A percentile compares a stretch with the other conserved stretches of the same genome.
These are phyloP conservation scores for Nephrotoma appendiculata DNA, from an alignment of 2,888 invertebrate genomes.

Conservation along the genomic window DNA sequence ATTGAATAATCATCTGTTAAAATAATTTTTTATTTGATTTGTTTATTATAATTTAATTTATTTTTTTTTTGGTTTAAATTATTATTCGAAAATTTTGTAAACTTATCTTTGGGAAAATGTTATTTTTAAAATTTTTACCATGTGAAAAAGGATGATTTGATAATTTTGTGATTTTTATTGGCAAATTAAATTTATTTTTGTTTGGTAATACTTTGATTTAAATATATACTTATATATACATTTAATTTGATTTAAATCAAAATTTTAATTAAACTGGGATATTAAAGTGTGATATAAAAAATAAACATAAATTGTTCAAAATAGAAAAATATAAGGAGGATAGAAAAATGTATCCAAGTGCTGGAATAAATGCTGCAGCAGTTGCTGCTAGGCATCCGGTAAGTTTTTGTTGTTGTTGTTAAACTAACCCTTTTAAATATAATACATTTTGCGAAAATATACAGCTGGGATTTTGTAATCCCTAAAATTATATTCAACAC, in stretches of 20 bases:
- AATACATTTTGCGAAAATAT: neutral
- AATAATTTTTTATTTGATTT: neutral
- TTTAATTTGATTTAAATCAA: neutral
- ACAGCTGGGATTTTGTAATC: neutral
- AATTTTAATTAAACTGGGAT: neutral
- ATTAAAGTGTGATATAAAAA: neutral
- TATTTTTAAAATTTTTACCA: neutral
- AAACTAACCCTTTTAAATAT: neutral
- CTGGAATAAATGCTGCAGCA: conserved; percentile 66
- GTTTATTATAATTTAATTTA: neutral
- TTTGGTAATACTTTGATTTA: neutral
- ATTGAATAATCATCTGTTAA: neutral
- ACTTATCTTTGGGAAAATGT: neutral
- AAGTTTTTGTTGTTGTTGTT: conserved; percentile 29
- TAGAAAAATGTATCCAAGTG: conserved; percentile 59
- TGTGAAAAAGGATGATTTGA: neutral
- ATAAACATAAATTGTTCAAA: neutral
- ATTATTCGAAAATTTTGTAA: neutral
- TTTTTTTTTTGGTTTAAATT: neutral
- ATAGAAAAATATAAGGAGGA: neutral
- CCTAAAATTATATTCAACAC: neutral
- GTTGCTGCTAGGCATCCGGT: conserved; percentile 80
- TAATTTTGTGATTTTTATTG: neutral
- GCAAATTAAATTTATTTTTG: neutral
- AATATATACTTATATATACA: neutral